Evolutionary conservation across 2,888 invertebrate species (phyloP), one percentile per base, ranked within the genome.

Genomic region (Rhorus exstirpatorius): DNA sequence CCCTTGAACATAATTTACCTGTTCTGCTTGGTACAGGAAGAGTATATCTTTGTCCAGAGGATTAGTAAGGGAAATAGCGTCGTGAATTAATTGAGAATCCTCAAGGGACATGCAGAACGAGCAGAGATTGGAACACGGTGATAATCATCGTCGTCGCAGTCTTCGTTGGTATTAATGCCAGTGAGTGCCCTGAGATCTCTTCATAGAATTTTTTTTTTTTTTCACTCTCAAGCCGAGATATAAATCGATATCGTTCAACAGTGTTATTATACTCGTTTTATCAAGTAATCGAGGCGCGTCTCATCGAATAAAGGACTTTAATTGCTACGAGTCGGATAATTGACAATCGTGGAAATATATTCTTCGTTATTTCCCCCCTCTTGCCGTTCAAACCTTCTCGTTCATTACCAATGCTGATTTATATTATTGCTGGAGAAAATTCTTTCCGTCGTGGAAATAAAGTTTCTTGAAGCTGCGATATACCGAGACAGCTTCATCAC

Each of bases 41-140:
- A 67, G 21, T n/a, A 75, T 35, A 44, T 84, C 83, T 88, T 89
- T 89, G 89, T 89, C 84, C 86, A 77, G 60, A 60, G 86, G 87
- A 89, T 90, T 89, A 89, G 90, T 89, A 89, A 89, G 86, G 84
- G 84, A 87, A 60, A 60, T 86, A 79, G 85, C 85, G 83, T 86
- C 88, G 87, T 90, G 78, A 90, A 90, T 90, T 85, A 90, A 90
- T 90, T 85, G 71, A 83, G 75, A 65, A 75, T 65, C 38, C 60
- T 60, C 35, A 55, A 61, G 55, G 46, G 44, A 61, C n/a, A 26
- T 14, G 26, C 14, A 26, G 41, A 65, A 53, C 26, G 51, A 24
- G 44, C 17, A 44, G 60, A 44, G 67, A 58, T 68, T 68, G 79
- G 67, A 60, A 70, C 14, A 26, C 19, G 41, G 61, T 65, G 44